Evolutionary conservation across 2,113 vertebrate species (phyloP).

Genomic region (Bombycilla garrulus): DNA sequence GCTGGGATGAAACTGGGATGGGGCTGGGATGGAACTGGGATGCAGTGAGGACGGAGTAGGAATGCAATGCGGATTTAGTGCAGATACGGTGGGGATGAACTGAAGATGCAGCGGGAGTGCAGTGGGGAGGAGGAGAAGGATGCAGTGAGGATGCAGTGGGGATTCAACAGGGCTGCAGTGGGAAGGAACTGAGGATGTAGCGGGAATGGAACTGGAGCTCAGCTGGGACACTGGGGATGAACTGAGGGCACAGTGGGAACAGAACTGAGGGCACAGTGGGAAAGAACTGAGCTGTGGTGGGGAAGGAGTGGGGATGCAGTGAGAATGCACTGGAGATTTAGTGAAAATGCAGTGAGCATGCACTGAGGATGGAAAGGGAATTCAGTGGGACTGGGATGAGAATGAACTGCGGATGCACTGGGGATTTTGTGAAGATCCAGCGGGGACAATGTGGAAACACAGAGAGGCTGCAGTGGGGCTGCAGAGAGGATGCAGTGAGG

Average conservation of each 20-base stretch:
- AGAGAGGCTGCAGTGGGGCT: not conserved
- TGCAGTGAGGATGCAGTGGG: not conserved
- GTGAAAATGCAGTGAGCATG: not conserved
- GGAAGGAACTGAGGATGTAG: not conserved
- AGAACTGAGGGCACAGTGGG: not conserved
- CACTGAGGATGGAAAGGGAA: not conserved
- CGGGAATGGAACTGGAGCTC: not conserved
- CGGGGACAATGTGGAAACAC: too few species aligned
- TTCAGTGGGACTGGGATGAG: not conserved
- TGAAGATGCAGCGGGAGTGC: not conserved
- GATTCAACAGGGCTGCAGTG: not conserved
- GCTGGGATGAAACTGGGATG: not conserved
- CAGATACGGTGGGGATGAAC: accelerated
- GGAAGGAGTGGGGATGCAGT: not conserved
- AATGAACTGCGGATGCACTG: not conserved
- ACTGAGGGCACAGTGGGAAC: not conserved
- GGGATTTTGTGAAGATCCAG: not conserved
- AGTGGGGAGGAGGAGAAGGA: not conserved
- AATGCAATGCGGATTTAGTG: accelerated
- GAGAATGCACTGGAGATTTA: not conserved
- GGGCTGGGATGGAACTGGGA: accelerated
- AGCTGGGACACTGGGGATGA: not conserved
- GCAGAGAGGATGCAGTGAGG: not conserved
- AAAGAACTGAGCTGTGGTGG: not conserved
- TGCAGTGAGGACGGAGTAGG: not conserved